These are phyloP conservation scores for Azemiops feae DNA, from an alignment of 2,113 vertebrate species.

Conservation along the genomic window DNA sequence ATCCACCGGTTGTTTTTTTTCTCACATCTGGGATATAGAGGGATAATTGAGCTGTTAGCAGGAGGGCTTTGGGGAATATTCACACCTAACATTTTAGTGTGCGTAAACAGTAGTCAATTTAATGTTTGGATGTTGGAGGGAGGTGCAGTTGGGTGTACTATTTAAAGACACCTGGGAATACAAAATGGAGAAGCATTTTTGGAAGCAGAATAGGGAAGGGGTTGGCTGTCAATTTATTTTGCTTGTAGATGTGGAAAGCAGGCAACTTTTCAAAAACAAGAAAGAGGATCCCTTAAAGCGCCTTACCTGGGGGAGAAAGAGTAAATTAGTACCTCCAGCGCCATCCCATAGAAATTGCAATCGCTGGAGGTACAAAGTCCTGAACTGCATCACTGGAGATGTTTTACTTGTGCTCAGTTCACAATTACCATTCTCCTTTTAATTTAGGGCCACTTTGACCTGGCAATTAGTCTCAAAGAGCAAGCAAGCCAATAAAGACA, in stretches of 20 bases:
- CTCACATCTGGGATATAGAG: background rate
- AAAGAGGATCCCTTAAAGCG: too few species aligned
- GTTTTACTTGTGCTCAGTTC: background rate
- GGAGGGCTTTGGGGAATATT: background rate
- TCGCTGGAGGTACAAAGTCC: background rate
- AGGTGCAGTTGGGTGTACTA: background rate
- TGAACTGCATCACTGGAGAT: background rate
- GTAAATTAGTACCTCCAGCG: background rate
- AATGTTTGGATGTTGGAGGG: background rate
- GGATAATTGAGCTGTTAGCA: background rate
- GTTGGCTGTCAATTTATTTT: background rate
- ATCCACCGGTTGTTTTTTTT: background rate
- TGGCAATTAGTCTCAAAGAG: background rate
- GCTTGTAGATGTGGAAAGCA: background rate
- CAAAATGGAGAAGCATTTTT: background rate
- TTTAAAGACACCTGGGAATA: background rate
- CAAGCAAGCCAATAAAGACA: constrained; percentile 3
- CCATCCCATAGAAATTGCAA: background rate
- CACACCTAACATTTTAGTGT: background rate
- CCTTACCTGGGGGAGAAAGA: background rate
- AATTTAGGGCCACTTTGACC: background rate
- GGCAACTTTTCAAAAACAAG: too few species aligned
- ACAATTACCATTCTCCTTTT: background rate
- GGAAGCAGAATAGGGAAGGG: background rate
- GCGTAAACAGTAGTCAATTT: background rate